phyloP scores from a whole-genome alignment of 2,888 invertebrate species.

The Gymnocheta viridis region DNA sequence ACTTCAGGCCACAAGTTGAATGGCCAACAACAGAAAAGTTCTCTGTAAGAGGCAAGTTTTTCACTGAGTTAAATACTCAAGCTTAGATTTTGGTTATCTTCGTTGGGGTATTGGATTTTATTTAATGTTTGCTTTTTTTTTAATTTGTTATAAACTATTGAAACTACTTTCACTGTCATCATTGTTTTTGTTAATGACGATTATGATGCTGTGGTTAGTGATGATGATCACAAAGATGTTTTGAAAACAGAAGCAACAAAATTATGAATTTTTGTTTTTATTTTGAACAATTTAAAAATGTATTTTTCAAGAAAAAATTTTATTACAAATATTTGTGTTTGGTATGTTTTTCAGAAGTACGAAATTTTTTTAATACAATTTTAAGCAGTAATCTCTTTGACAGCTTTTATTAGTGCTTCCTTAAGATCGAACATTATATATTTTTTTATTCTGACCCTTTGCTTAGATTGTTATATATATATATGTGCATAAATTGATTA shows the following conservation, averaged over 20 bases:
- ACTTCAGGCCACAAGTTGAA: background rate
- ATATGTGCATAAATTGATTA: background rate
- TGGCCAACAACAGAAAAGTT: background rate
- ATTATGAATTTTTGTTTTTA: no score
- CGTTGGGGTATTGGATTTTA: no score
- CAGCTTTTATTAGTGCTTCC: no score
- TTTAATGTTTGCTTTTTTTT: background rate
- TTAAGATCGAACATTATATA: no score
- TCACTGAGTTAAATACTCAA: conserved; percentile 1
- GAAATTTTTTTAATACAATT: no score
- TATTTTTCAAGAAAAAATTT: no score
- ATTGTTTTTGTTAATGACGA: conserved; percentile 9
- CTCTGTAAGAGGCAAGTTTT: background rate
- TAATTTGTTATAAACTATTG: background rate
- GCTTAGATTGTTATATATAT: background rate
- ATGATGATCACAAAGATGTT: background rate
- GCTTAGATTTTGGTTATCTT: background rate
- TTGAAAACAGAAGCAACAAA: background rate
- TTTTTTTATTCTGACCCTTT: no score
- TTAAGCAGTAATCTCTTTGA: no score
- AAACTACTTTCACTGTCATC: conserved; percentile 68
- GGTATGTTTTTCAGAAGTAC: no score
- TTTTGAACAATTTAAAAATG: no score
- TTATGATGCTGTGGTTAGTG: background rate
- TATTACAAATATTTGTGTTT: no score